phyloP scores from a whole-genome alignment of 2,888 invertebrate species.

The Tolmerus cingulatus region DNA sequence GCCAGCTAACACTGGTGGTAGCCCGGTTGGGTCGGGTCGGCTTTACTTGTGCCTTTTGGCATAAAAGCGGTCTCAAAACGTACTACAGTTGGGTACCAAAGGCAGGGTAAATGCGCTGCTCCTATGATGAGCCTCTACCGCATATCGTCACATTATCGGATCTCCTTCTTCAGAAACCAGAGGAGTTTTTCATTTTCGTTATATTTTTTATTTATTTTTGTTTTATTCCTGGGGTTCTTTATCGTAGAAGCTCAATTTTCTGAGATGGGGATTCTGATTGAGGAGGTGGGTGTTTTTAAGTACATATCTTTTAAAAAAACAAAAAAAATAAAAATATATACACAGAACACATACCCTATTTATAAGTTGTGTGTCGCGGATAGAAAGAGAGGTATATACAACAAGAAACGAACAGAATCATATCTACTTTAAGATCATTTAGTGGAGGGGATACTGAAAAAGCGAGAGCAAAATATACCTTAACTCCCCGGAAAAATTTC shows the following conservation, averaged over 20 bases:
- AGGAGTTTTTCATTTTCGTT: neutral
- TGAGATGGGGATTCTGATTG: constrained; percentile 24
- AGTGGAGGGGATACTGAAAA: neutral
- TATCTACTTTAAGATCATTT: neutral
- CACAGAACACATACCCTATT: neutral
- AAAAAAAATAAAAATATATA: neutral
- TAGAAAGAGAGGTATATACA: neutral
- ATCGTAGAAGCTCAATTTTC: constrained; percentile 1
- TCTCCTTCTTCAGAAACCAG: neutral
- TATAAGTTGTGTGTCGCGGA: neutral
- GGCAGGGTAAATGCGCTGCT: constrained; percentile 9
- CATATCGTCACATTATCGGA: neutral
- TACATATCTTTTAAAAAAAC: neutral
- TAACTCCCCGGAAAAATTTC: neutral
- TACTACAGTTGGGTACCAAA: neutral
- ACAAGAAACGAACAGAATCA: neutral
- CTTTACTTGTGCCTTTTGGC: neutral
- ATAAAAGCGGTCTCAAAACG: constrained; percentile 1
- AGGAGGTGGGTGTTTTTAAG: constrained; percentile 30
- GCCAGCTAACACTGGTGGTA: neutral
- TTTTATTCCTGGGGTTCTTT: neutral
- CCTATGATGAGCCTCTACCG: constrained; percentile 28
- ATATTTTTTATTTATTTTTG: neutral
- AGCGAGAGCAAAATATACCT: neutral
- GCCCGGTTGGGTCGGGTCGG: neutral